phyloP scores from a whole-genome alignment of 1,140 invertebrate species.

The Gonioctena quinquepunctata region DNA sequence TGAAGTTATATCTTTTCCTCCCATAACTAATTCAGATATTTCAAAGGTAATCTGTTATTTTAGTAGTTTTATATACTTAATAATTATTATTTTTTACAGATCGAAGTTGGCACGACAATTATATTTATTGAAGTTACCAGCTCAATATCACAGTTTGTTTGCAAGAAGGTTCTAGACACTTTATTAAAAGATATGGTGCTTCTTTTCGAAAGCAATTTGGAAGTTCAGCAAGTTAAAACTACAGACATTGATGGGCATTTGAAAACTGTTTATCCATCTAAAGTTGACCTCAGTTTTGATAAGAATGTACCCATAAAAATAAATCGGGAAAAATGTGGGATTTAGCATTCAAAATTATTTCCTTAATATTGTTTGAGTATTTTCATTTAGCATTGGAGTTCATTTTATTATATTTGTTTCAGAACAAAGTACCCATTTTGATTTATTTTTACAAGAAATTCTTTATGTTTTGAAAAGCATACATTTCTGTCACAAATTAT shows the following conservation, averaged over 20 bases:
- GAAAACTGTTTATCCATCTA: slow-evolving; percentile 77
- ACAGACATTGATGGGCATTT: slow-evolving; percentile 71
- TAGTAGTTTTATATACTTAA: background rate
- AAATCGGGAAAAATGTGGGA: slow-evolving; percentile 34
- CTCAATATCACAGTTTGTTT: slow-evolving; percentile 64
- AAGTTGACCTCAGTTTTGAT: slow-evolving; percentile 68
- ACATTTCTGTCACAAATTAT: too few relatives aligned
- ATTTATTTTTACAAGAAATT: too few relatives aligned
- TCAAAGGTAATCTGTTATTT: slow-evolving; percentile 65
- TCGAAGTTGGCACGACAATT: slow-evolving; percentile 65
- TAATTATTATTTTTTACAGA: slow-evolving; percentile 56
- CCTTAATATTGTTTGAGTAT: too few relatives aligned
- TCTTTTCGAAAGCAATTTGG: slow-evolving; percentile 58
- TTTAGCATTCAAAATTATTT: too few relatives aligned
- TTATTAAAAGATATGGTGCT: slow-evolving; percentile 67
- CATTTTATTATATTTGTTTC: too few relatives aligned
- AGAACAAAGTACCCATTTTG: too few relatives aligned
- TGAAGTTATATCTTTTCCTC: slow-evolving; percentile 79
- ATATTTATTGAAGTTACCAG: slow-evolving; percentile 82
- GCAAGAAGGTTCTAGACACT: slow-evolving; percentile 72
- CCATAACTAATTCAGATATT: slow-evolving; percentile 79
- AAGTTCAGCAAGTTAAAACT: slow-evolving; percentile 71
- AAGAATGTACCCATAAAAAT: slow-evolving; percentile 41
- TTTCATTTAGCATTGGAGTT: too few relatives aligned
- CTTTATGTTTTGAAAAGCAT: too few relatives aligned